These are phyloP conservation scores for Drosophila greeni DNA, from an alignment of 2,888 invertebrate species.

Conservation along the genomic window DNA sequence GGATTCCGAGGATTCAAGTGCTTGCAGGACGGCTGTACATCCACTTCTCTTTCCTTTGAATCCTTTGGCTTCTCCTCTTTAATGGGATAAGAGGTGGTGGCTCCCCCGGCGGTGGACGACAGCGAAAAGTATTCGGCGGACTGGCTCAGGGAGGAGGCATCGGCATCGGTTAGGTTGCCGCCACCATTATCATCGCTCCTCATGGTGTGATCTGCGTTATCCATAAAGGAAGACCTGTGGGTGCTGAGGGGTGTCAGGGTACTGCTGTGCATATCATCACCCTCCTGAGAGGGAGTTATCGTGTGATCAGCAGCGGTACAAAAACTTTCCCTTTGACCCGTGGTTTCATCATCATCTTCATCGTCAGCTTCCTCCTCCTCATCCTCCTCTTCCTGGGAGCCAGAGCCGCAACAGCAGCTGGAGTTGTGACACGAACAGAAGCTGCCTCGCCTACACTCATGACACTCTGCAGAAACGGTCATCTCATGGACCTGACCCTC, in stretches of 20 bases:
- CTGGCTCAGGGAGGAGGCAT: constrained; percentile 74
- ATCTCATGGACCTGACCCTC: constrained; percentile 48
- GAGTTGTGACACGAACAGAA: constrained; percentile 76
- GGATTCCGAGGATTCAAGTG: constrained; percentile 72
- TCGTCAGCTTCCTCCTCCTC: constrained; percentile 40
- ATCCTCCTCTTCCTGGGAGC: constrained; percentile 67
- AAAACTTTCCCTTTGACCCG: constrained; percentile 61
- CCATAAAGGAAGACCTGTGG: constrained; percentile 52
- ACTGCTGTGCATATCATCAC: constrained; percentile 58
- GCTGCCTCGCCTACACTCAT: constrained; percentile 65
- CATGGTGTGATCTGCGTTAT: constrained; percentile 65
- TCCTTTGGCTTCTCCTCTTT: constrained; percentile 19
- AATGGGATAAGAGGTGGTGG: constrained; percentile 16
- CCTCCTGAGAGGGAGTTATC: constrained; percentile 53
- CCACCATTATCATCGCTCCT: constrained; percentile 59
- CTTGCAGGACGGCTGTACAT: constrained; percentile 40
- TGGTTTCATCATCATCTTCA: constrained; percentile 53
- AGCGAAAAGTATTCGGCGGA: constrained; percentile 77
- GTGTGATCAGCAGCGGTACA: constrained; percentile 68
- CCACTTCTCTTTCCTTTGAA: constrained; percentile 12
- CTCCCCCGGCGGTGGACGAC: constrained; percentile 60
- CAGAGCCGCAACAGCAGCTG: constrained; percentile 71
- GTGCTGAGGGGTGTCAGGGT: constrained; percentile 72
- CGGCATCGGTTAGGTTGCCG: constrained; percentile 62
- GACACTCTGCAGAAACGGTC: constrained; percentile 71